Evolutionary conservation across 2,113 vertebrate species (phyloP).

Genomic region (Leptocoma aspasia): DNA sequence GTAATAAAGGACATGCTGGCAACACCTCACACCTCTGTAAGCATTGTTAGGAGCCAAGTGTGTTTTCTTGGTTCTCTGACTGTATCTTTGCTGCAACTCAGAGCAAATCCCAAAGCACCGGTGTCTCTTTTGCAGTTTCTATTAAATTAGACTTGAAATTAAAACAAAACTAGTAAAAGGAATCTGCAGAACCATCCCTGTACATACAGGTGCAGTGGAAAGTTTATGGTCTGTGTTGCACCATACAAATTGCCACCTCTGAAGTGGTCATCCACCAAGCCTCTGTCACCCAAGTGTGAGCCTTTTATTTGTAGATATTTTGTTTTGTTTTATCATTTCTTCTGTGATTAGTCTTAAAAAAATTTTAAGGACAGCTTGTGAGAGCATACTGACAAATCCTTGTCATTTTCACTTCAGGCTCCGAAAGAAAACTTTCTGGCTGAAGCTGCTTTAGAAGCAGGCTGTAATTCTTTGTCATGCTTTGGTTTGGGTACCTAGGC

Average conservation of each 20-base stretch:
- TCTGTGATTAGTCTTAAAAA: neutral
- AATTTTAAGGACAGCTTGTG: neutral
- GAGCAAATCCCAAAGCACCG: neutral
- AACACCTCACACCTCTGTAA: rapidly evolving
- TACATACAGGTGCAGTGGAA: neutral
- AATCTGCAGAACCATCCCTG: neutral
- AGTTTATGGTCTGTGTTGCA: neutral
- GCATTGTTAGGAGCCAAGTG: neutral
- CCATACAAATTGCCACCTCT: neutral
- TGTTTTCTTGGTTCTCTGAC: neutral
- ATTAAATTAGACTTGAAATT: neutral
- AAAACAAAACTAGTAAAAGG: neutral
- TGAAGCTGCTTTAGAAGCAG: neutral
- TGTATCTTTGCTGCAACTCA: neutral
- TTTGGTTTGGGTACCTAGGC: neutral
- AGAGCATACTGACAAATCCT: neutral
- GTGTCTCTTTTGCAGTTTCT: neutral
- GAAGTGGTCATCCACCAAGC: neutral
- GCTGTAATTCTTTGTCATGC: neutral
- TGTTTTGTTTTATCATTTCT: neutral
- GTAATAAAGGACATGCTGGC: neutral
- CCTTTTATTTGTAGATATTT: neutral
- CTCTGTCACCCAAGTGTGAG: neutral
- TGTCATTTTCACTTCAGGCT: neutral
- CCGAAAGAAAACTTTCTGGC: neutral